Evolutionary conservation across 2,797 vertebrate genomes (phyloP).

Genomic region (Pelobates cultripes): DNA sequence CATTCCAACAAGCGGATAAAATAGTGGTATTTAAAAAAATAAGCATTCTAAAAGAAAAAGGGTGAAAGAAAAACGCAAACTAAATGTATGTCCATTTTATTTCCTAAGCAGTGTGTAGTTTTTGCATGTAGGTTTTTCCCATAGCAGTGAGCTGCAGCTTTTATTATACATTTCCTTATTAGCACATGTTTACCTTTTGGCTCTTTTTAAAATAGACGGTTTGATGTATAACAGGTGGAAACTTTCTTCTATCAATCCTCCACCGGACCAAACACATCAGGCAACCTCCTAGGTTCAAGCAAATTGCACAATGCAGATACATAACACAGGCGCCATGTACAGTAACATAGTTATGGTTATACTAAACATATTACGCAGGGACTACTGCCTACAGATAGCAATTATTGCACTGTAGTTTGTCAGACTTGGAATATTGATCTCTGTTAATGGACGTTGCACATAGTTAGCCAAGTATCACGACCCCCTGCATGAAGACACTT

Average conservation of each 20-base stretch:
- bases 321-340: not conserved
- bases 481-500: constrained; percentile 6
- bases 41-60: no score
- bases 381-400: not conserved
- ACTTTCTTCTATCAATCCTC: not conserved
- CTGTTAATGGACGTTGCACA: constrained; percentile 14
- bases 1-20: no score
- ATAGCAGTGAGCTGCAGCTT: no score
- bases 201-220: not conserved
- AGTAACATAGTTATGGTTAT: not conserved
- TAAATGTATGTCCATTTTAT: no score
- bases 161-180: not conserved
- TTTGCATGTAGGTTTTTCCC: no score
- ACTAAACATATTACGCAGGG: not conserved
- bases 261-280: not conserved
- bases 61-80: no score
- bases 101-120: no score
- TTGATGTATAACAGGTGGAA: not conserved
- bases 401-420: constrained; percentile 13
- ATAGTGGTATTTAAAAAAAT: no score
- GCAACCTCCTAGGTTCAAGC: not conserved
- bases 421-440: constrained; percentile 30
- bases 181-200: not conserved
- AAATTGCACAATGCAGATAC: constrained; percentile 3
- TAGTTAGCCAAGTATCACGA: constrained; percentile 11